Evolutionary conservation across 2,888 invertebrate genomes (phyloP), one percentile per base, ranked within the genome.

Genomic region (Teinopalpus imperialis): DNA sequence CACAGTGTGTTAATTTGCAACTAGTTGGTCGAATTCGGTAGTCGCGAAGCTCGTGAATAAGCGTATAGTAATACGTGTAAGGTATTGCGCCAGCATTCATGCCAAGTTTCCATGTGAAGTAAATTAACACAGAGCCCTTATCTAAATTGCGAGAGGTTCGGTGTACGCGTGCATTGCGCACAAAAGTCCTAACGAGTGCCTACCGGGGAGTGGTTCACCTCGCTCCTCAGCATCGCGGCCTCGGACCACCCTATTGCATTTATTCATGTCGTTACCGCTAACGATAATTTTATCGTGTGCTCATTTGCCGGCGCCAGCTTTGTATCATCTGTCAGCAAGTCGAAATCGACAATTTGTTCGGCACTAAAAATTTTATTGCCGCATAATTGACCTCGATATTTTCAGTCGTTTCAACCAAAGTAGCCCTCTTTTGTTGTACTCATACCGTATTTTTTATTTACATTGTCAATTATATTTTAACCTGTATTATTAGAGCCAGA

Each of bases 271-370:
- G 89, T 89, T 89, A 89, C 87, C 76, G 81, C 87, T 89, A 89
- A 89, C 88, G 89, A 88, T 89, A 88, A 89, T 89, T 89, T 89
- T 89, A 89, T 89, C 88, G 88, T 83, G 85, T 87, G 88, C 89
- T 89, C 88, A 89, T 89, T 89, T 88, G 82, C 77, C 74, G 86
- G 81, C 86, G 81, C 81, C 83, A 79, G 81, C 71, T 78, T 80
- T 80, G 77, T 74, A 70, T 81, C 78, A 87, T 87, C 80, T 83
- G 85, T 88, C 87, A 86, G 77, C 71, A 74, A 72, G 69, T 71
- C 76, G 79, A 81, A 85, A 86, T 81, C 83, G 85, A 73, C 85
- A 81, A 88, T 86, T 87, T 83, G 85, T 80, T 76, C 77, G 75
- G 78, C 80, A 85, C 83, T 87, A 83, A 86, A 85, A 86, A 78